Evolutionary conservation across 64 coral and sea anemone genomes (phyloP).

Genomic region (Cladopsammia gracilis): DNA sequence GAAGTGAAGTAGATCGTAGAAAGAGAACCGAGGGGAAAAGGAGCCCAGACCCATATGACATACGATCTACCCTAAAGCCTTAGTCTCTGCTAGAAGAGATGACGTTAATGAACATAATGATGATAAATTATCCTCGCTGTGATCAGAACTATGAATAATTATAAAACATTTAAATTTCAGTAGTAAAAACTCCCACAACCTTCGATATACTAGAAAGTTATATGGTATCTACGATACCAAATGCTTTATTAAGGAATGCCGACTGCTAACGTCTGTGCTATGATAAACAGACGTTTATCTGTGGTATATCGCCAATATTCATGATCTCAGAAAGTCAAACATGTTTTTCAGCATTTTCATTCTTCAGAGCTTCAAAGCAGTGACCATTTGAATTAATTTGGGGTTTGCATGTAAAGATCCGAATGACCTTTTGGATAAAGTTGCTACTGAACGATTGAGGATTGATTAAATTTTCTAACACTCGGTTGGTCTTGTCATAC

Average conservation of each 20-base stretch:
- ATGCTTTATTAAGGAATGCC: not conserved
- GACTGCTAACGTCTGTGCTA: not conserved
- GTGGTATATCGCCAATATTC: too few species aligned
- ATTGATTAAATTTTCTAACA: not conserved
- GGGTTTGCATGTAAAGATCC: not conserved
- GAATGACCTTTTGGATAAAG: not conserved
- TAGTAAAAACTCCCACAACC: not conserved
- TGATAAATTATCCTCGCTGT: not conserved
- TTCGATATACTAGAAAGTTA: not conserved
- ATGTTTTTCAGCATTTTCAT: not conserved
- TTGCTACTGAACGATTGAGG: not conserved
- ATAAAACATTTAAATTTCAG: not conserved
- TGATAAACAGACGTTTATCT: too few species aligned
- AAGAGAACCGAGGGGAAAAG: too few species aligned
- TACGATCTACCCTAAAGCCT: too few species aligned
- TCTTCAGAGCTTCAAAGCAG: not conserved
- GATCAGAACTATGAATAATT: not conserved
- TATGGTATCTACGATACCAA: not conserved
- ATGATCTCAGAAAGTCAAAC: not conserved
- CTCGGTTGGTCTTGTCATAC: not conserved
- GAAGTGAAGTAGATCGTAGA: too few species aligned
- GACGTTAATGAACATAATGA: not conserved
- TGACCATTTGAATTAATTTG: not conserved
- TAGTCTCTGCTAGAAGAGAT: too few species aligned
- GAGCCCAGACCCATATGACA: too few species aligned